phyloP scores from a whole-genome alignment of 2,113 vertebrate species.

The Ceyx margarethae region DNA sequence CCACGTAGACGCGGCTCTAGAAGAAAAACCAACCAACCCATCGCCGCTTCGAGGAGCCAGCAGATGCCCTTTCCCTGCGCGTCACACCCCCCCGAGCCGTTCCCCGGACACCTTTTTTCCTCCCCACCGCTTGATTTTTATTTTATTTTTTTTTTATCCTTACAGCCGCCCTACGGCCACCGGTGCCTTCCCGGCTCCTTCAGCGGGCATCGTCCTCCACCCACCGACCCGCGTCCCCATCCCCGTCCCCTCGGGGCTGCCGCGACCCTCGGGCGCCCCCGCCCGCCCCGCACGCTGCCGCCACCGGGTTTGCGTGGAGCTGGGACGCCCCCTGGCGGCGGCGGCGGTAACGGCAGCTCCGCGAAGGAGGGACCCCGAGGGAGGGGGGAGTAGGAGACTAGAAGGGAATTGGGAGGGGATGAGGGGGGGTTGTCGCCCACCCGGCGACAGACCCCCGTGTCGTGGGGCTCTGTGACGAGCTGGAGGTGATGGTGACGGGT shows the following conservation, averaged over 20 bases:
- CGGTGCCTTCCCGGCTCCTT: not conserved
- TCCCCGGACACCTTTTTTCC: not conserved
- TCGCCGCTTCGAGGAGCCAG: not conserved
- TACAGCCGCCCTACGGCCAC: not conserved
- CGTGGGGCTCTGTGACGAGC: not conserved
- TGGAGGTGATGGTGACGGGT: too few species aligned
- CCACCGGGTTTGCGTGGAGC: conserved; percentile 45
- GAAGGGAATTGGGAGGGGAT: too few species aligned
- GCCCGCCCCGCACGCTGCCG: not conserved
- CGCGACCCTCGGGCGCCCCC: too few species aligned
- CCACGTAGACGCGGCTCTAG: not conserved
- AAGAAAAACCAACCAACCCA: not conserved
- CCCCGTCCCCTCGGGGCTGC: too few species aligned
- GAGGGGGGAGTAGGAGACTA: too few species aligned
- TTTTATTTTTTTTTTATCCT: too few species aligned
- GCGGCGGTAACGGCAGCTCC: not conserved
- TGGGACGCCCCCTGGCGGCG: conserved; percentile 76
- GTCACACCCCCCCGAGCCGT: not conserved
- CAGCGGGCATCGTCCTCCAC: not conserved
- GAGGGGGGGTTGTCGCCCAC: too few species aligned
- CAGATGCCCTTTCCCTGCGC: not conserved
- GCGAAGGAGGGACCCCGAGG: too few species aligned
- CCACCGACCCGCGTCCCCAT: not conserved
- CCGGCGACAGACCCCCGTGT: too few species aligned
- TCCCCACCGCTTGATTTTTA: not conserved